phyloP scores from a whole-genome alignment of 2,797 vertebrate genomes.

The Lates japonicus region DNA sequence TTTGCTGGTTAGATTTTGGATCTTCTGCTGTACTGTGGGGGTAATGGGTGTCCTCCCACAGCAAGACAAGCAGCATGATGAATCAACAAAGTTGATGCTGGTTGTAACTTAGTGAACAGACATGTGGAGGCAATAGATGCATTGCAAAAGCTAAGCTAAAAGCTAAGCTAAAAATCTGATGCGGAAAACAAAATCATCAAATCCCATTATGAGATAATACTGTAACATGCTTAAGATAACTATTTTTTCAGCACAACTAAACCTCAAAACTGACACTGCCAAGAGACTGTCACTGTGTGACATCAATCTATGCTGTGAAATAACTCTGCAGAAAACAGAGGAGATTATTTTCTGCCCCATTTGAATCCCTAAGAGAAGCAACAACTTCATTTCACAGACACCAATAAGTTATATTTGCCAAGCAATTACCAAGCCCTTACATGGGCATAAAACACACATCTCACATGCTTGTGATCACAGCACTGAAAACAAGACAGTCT shows the following conservation, averaged over 20 bases:
- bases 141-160: not conserved
- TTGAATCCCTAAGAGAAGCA: constrained; percentile 5
- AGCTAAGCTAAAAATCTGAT: not conserved
- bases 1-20: not conserved
- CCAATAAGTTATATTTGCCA: constrained; percentile 24
- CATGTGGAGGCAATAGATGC: not conserved
- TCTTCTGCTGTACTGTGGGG: not conserved
- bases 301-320: constrained; percentile 8
- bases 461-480: constrained; percentile 24
- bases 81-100: constrained; percentile 5
- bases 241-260: constrained; percentile 2
- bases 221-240: not conserved
- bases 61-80: not conserved
- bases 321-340: not conserved
- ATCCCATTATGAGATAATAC: not conserved
- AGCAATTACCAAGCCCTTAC: constrained; percentile 2
- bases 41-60: not conserved
- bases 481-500: constrained; percentile 9
- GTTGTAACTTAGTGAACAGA: not conserved
- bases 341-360: constrained; percentile 14
- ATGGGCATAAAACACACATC: constrained; percentile 31
- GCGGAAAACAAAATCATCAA: not conserved
- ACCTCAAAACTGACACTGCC: not conserved
- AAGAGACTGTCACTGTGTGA: not conserved
- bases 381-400: constrained; percentile 21